Base-by-base conservation (phyloP, 2,113 vertebrate species). In the Zosterops lateralis region DNA sequence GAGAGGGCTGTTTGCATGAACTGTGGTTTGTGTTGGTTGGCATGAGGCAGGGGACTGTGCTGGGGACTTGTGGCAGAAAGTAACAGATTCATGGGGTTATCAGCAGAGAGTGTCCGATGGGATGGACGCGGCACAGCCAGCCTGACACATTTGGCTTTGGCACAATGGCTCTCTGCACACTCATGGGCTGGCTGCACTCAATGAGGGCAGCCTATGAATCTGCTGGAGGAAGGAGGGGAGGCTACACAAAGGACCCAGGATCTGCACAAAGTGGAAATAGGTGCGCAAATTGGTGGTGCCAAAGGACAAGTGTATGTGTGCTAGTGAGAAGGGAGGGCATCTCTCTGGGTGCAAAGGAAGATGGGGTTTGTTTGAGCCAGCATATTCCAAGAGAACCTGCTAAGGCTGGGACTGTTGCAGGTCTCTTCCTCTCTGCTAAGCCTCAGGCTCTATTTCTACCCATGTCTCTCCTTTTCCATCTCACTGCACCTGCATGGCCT, bases 71-170 rank as follows among this genome's bases (percentile, higher is more conserved):
- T 32, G 31, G 36, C 79, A 65, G 57, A 65, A 78, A 65, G 54
- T 36, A 89, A 25, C 14, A 31, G 45, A 26, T 53, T 26, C 24
- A 15, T 70, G 45, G 60, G 29, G 19, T 78, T 91, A 60, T 64
- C 5, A 2, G 61, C 47, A 61, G 74, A 51, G 67, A 57, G 15
- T 0, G 0, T 65, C 29, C 4, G 24, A 20, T 3, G 2, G 67
- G 42, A 76, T 32, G 48, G 53, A 58, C 77, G 34, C 4, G 1
- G 32, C 82, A 56, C 0, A 1, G 57, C 65, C 48, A 54, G 42
- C 51, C 47, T 26, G 31, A 47, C 14, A 4, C 0, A 0, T 16
- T 31, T 68, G 48, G 61, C 60, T 75, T 50, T 48, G 40, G 73
- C 88, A 54, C 2, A 0, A 6, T 0, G 0, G 66, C 58, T 86